Conservation (phyloP, 2,113 vertebrate species). For the Numenius arquata region DNA sequence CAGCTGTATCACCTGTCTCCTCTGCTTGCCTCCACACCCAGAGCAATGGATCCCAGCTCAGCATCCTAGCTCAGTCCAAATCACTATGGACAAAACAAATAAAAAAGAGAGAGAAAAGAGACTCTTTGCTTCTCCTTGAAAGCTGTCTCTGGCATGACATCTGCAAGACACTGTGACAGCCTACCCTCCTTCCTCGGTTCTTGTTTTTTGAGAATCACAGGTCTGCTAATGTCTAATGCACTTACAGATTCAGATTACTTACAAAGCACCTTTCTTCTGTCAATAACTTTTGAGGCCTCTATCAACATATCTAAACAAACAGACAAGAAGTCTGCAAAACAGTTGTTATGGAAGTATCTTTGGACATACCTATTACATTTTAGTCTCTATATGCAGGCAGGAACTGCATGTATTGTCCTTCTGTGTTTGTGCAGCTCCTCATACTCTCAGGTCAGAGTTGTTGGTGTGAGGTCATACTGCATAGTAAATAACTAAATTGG, state of each 20-base stretch:
- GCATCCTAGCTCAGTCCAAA: neutral
- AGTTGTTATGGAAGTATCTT: neutral
- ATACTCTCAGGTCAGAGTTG: neutral
- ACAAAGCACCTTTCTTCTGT: neutral
- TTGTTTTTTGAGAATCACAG: neutral
- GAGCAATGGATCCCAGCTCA: neutral
- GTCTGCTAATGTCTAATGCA: neutral
- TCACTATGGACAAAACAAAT: neutral
- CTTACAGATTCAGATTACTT: neutral
- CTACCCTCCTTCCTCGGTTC: neutral
- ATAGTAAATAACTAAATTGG: neutral
- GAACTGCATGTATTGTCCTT: neutral
- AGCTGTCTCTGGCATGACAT: neutral
- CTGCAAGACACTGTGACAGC: neutral
- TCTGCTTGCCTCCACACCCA: neutral
- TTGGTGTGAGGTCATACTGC: neutral
- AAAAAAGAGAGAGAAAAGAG: neutral
- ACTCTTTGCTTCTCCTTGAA: neutral
- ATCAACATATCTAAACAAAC: neutral
- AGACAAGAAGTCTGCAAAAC: neutral
- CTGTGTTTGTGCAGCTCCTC: neutral
- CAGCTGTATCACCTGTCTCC: neutral
- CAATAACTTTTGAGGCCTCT: neutral
- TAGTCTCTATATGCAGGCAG: neutral
- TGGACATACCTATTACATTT: neutral